Base-by-base conservation (phyloP, 2,113 vertebrate genomes). In the Oenanthe melanoleuca region DNA sequence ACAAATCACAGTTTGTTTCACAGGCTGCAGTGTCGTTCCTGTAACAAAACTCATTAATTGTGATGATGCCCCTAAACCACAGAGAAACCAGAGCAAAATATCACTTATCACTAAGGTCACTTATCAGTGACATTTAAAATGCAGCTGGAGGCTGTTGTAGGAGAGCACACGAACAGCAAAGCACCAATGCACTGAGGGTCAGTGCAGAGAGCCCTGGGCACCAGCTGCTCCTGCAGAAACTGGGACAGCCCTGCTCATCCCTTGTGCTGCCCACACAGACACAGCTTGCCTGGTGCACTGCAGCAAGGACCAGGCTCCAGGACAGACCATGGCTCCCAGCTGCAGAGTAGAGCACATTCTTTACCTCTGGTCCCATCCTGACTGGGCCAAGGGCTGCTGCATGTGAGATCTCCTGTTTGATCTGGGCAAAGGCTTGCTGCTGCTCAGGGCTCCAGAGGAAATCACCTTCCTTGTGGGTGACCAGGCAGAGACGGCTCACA, bases 121-220 rank as follows among this genome's bases (percentile, higher is more conserved):
- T 69, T 29, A 29, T 5, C 45, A 28, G 65, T 12, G 31, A 33
- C 73, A 50, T 7, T 33, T 20, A 69, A 70, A 64, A 60, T 0
- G 1, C 1, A 1, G 33, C 23, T 0, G 2, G 38, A 33, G 38
- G 33, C 34, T 66, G 29, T 2, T 45, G 59, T 9, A 56, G 29
- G 40, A 55, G 75, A 92, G 19, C 1, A 0, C n/a, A 16, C 0
- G 0, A 52, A n/a, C 12, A 45, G 1, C 8, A 44, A 57, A 87
- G 53, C 69, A 50, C 9, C 9, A 24, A 11, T 28, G 45, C 69
- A 37, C 14, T 1, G 21, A 28, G 12, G 14, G 34, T 13, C 53
- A 28, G 5, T 0, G 29, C 53, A 49, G 23, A 53, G 19, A 26
- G 34, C 37, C 21, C 75, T 11, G 44, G 34, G 38, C 40, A 81